Evolutionary conservation across 2,113 vertebrate species (phyloP).

Genomic region (Bambusicola thoracicus): DNA sequence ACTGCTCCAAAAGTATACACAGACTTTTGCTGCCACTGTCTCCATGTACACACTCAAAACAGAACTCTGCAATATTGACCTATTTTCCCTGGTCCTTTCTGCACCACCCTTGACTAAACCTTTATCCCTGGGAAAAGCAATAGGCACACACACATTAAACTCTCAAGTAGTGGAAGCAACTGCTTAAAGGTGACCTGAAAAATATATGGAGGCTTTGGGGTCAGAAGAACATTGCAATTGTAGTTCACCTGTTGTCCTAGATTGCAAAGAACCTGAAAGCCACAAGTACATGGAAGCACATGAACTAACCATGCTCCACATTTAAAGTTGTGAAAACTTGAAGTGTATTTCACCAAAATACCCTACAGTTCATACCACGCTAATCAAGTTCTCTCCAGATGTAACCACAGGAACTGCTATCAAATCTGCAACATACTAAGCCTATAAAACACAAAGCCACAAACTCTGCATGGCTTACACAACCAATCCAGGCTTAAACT

Average conservation of each 20-base stretch:
- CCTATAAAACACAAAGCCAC: not conserved
- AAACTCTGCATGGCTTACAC: not conserved
- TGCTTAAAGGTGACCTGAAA: constrained; percentile 32
- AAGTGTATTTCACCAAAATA: not conserved
- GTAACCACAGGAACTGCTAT: not conserved
- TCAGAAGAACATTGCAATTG: constrained; percentile 35
- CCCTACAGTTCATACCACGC: accelerated
- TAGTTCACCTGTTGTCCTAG: constrained; percentile 51
- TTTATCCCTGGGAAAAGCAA: not conserved
- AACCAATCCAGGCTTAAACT: not conserved
- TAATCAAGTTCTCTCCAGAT: not conserved
- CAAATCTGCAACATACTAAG: not conserved
- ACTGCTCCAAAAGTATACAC: not conserved
- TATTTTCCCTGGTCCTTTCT: not conserved
- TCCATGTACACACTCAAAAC: not conserved
- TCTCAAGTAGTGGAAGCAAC: constrained; percentile 30
- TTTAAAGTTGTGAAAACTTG: not conserved
- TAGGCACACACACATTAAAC: not conserved
- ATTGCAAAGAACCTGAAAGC: not conserved
- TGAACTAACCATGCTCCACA: not conserved
- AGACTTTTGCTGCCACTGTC: not conserved
- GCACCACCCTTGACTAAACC: not conserved
- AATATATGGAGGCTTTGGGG: not conserved
- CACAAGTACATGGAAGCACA: not conserved
- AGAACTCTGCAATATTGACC: not conserved